Conservation (phyloP, 2,888 invertebrate species). For the Eupithecia vulgata region DNA sequence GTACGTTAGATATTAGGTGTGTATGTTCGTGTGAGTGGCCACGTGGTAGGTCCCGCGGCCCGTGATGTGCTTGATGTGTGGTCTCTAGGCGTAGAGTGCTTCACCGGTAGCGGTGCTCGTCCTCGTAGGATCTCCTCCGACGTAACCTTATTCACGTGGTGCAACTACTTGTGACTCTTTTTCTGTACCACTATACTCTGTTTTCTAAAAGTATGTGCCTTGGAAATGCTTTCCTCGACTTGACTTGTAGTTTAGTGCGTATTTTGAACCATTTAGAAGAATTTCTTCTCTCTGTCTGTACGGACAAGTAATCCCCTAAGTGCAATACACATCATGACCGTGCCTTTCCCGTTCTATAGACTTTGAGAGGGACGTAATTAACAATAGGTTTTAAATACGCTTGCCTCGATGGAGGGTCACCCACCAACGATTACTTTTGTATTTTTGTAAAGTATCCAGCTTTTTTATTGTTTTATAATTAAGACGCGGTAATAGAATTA, state of each 20-base stretch:
- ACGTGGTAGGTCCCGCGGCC: background rate
- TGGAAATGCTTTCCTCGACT: conserved; percentile 82
- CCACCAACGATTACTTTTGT: conserved; percentile 72
- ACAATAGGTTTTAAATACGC: conserved; percentile 79
- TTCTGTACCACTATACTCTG: conserved; percentile 73
- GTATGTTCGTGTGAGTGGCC: conserved; percentile 32
- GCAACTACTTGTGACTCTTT: conserved; percentile 56
- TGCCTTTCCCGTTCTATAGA: conserved; percentile 84
- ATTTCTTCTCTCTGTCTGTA: conserved; percentile 80
- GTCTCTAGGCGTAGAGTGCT: conserved; percentile 65
- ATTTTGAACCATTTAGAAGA: conserved; percentile 80
- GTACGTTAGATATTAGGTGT: conserved; percentile 48
- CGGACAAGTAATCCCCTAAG: conserved; percentile 79
- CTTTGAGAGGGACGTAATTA: conserved; percentile 84
- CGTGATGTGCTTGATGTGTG: conserved; percentile 15
- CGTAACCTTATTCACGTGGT: conserved; percentile 65
- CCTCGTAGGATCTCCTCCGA: conserved; percentile 64
- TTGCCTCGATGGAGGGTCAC: conserved; percentile 67
- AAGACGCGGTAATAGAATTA: conserved; percentile 61
- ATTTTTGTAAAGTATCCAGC: conserved; percentile 71
- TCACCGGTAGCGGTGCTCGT: conserved; percentile 69
- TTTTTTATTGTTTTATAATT: conserved; percentile 63
- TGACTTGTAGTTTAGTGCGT: conserved; percentile 80
- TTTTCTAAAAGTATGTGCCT: conserved; percentile 84
- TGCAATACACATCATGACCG: conserved; percentile 84